These are phyloP conservation scores for Myoxocephalus aenaeus DNA, from an alignment of 2,797 vertebrate species.

Conservation along the genomic window DNA sequence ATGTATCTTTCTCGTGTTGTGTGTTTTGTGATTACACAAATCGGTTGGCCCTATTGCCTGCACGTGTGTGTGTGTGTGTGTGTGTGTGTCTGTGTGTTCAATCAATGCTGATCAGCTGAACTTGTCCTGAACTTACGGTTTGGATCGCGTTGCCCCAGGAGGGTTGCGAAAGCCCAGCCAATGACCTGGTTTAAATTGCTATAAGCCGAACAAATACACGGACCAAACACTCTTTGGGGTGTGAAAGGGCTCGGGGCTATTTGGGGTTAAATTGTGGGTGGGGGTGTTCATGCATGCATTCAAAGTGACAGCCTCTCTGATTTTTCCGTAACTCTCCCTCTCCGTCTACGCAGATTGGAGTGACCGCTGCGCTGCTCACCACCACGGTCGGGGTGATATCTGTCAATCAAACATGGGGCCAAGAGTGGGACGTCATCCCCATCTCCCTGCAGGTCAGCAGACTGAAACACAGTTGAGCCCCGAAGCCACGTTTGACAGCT, in stretches of 20 bases:
- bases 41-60: slow-evolving; percentile 5
- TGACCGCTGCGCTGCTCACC: slow-evolving; percentile 87
- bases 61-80: background rate
- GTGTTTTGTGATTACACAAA: background rate
- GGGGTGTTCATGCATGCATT: slow-evolving; percentile 17
- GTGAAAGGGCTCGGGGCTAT: slow-evolving; percentile 20
- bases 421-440: slow-evolving; percentile 93
- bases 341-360: slow-evolving; percentile 85
- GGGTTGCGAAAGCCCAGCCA: slow-evolving; percentile 46
- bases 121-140: slow-evolving; percentile 53
- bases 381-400: slow-evolving; percentile 90
- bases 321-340: slow-evolving; percentile 13
- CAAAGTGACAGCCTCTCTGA: slow-evolving; percentile 23
- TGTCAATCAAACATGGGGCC: slow-evolving; percentile 92
- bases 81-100: background rate
- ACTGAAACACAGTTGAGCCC: slow-evolving; percentile 5
- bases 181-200: slow-evolving; percentile 25
- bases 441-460: slow-evolving; percentile 93
- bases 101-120: slow-evolving; percentile 44
- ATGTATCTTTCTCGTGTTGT: background rate
- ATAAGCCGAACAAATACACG: slow-evolving; percentile 43
- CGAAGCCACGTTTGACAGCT: slow-evolving; percentile 4
- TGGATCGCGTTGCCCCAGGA: slow-evolving; percentile 20
- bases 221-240: slow-evolving; percentile 18
- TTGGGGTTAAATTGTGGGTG: background rate